Evolutionary conservation across 2,113 vertebrate species (phyloP).

Genomic region (Phalacrocorax brasilianus): DNA sequence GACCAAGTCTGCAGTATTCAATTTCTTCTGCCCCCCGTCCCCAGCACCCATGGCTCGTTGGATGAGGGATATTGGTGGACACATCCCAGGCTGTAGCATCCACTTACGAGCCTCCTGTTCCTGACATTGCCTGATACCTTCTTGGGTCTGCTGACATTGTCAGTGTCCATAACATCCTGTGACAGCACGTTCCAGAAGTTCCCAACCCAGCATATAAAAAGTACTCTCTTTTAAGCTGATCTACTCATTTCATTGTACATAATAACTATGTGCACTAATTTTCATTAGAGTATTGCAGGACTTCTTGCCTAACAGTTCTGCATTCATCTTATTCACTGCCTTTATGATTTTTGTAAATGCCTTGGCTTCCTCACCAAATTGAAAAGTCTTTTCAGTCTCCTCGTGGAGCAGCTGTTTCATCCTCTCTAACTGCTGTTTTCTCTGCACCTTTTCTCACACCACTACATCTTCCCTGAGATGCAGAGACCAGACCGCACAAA

Average conservation of each 20-base stretch:
- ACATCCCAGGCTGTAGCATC: neutral
- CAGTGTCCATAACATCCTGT: neutral
- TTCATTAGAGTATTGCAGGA: neutral
- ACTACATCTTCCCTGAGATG: neutral
- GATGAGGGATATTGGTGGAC: neutral
- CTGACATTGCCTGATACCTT: neutral
- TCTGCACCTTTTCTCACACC: neutral
- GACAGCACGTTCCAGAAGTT: neutral
- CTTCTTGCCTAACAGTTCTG: neutral
- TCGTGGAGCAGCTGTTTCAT: neutral
- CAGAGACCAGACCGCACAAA: neutral
- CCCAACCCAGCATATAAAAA: neutral
- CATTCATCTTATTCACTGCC: neutral
- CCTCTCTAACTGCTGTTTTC: neutral
- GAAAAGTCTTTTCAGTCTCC: neutral
- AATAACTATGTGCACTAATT: neutral
- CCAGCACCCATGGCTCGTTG: neutral
- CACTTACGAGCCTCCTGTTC: neutral
- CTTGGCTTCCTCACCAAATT: neutral
- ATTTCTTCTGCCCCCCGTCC: neutral
- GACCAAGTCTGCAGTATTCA: rapidly evolving
- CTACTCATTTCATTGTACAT: neutral
- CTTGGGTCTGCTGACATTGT: neutral
- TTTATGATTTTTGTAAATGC: neutral
- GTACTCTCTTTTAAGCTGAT: neutral